These are phyloP conservation scores for Euproctis similis DNA, from an alignment of 2,888 invertebrate genomes.

Conservation along the genomic window DNA sequence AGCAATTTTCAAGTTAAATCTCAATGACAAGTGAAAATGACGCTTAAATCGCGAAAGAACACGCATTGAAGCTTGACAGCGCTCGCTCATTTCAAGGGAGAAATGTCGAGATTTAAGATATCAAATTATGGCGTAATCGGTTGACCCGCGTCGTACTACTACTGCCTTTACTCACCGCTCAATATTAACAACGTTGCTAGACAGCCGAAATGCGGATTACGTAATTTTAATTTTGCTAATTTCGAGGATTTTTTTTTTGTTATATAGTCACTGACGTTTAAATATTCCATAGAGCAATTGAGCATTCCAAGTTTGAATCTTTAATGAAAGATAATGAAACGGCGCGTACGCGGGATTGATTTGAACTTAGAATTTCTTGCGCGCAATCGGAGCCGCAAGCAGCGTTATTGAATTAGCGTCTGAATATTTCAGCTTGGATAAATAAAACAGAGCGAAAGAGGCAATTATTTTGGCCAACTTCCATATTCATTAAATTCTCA, in stretches of 20 bases:
- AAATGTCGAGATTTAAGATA: constrained; percentile 62
- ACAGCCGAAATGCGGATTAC: constrained; percentile 52
- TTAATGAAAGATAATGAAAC: constrained; percentile 64
- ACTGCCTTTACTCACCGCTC: constrained; percentile 37
- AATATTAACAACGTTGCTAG: constrained; percentile 64
- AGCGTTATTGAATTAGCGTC: constrained; percentile 57
- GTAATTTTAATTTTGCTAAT: constrained; percentile 62
- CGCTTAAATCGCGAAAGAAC: constrained; percentile 61
- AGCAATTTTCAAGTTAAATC: constrained; percentile 38
- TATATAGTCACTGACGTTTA: constrained; percentile 59
- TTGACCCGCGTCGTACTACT: constrained; percentile 44
- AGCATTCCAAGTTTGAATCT: constrained; percentile 63
- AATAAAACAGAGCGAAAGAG: constrained; percentile 51
- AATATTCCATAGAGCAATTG: constrained; percentile 69
- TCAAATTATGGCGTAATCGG: constrained; percentile 68
- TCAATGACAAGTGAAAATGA: constrained; percentile 49
- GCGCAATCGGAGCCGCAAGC: constrained; percentile 49
- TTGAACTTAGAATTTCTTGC: constrained; percentile 69
- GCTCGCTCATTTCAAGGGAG: constrained; percentile 44
- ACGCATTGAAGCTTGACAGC: constrained; percentile 57
- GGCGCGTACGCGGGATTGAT: constrained; percentile 55
- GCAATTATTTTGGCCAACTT: constrained; percentile 26
- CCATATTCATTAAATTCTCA: constrained; percentile 28
- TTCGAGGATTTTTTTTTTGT: constrained; percentile 58
- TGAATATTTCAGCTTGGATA: constrained; percentile 57